A percentile compares a stretch with the other conserved stretches of the same genome.
Evolutionary conservation across 2,888 invertebrate genomes (phyloP).

Genomic region (Phragmatobia fuliginosa): DNA sequence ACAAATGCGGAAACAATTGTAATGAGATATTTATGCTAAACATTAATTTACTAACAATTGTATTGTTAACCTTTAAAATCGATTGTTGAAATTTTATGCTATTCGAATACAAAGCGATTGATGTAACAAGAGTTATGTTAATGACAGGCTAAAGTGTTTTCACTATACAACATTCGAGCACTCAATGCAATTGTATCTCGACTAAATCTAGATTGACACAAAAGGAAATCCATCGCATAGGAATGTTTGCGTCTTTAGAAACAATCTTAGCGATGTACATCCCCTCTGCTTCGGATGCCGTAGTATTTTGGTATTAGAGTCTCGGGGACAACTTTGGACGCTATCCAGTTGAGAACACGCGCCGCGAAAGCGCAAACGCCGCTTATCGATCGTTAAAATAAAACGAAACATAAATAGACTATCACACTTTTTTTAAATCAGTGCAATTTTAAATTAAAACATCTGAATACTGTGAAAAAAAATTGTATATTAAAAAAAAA

Average conservation of each 20-base stretch:
- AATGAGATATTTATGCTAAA: neutral
- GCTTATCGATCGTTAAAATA: constrained; percentile 51
- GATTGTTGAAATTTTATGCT: neutral
- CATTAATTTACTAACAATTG: neutral
- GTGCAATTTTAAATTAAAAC: neutral
- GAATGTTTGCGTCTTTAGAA: constrained; percentile 54
- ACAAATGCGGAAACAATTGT: neutral
- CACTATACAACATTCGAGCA: constrained; percentile 29
- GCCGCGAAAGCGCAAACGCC: constrained; percentile 64
- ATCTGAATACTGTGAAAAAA: neutral
- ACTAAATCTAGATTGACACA: constrained; percentile 49
- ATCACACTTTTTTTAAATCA: constrained; percentile 8
- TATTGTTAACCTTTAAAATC: neutral
- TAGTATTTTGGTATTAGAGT: constrained; percentile 82
- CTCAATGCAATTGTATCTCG: constrained; percentile 34
- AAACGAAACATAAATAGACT: constrained; percentile 38
- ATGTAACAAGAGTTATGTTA: constrained; percentile 5
- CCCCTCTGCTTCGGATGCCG: constrained; percentile 75
- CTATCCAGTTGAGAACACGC: constrained; percentile 77
- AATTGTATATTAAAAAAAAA: neutral
- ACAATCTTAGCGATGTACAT: constrained; percentile 70
- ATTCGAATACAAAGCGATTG: neutral
- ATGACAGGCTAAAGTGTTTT: constrained; percentile 15
- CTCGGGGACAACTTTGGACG: constrained; percentile 82
- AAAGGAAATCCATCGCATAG: constrained; percentile 49